phyloP scores from a whole-genome alignment of 2,888 invertebrate species.

The Antheraea assamensis region DNA sequence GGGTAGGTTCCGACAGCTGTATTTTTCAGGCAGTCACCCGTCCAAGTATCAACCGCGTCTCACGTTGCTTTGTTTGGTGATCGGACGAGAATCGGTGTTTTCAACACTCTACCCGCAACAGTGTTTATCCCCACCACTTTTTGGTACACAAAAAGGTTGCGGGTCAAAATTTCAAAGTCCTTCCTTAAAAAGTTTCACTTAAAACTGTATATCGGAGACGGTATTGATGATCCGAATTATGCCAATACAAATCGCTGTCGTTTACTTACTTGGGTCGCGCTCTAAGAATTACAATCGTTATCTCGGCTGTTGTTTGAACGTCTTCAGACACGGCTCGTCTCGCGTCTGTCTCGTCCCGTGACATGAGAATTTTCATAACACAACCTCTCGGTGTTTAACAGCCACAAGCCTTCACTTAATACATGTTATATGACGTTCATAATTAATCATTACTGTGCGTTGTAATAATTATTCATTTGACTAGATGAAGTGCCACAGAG shows the following conservation, averaged over 20 bases:
- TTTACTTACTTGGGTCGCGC: neutral
- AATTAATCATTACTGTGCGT: neutral
- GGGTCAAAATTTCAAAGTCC: no score
- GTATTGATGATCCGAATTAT: neutral
- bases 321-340: slow-evolving; percentile 26
- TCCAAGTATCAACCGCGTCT: no score
- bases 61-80: no score
- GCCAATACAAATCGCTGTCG: neutral
- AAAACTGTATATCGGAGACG: no score
- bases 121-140: no score
- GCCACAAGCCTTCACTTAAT: slow-evolving; percentile 20
- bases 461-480: neutral
- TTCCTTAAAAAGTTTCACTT: no score
- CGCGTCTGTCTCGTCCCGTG: slow-evolving; percentile 28
- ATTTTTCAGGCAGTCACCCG: no score
- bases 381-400: slow-evolving; percentile 19
- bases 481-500: no score
- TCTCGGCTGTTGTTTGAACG: slow-evolving; percentile 25
- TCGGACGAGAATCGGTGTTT: no score
- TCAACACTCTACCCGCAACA: no score
- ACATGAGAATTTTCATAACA: slow-evolving; percentile 34
- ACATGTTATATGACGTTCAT: neutral
- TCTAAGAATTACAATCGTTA: slow-evolving; percentile 21
- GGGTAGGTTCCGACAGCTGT: no score
- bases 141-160: no score